Evolutionary conservation across 2,797 vertebrate species (phyloP).

Genomic region (Lophotriccus pileatus): DNA sequence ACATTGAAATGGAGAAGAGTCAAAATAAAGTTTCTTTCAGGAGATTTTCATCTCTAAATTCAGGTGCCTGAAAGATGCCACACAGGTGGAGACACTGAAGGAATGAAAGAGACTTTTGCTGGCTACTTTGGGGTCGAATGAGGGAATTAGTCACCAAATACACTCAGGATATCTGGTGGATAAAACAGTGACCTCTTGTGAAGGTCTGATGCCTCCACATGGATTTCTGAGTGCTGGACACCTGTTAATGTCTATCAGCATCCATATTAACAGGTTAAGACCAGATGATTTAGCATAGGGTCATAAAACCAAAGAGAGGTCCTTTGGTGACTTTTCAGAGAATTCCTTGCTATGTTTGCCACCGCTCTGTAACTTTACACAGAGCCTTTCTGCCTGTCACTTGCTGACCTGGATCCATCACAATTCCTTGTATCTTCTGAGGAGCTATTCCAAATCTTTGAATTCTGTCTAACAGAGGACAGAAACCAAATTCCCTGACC

Average conservation of each 20-base stretch:
- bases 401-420: background rate
- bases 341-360: background rate
- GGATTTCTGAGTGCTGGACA: background rate
- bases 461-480: background rate
- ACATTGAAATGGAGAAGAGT: background rate
- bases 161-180: background rate
- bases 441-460: background rate
- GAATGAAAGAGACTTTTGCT: background rate
- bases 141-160: background rate
- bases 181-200: background rate
- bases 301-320: background rate
- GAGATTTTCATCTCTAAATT: background rate
- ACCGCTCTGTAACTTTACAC: background rate
- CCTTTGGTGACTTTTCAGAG: background rate
- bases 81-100: background rate
- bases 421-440: background rate
- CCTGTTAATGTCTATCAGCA: background rate
- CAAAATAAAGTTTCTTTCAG: background rate
- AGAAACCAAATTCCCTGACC: background rate
- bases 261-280: background rate
- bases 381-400: background rate
- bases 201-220: background rate
- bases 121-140: background rate
- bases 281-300: background rate
- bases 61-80: background rate